phyloP scores from a whole-genome alignment of 2,113 vertebrate genomes.

The Philantomba maxwellii region DNA sequence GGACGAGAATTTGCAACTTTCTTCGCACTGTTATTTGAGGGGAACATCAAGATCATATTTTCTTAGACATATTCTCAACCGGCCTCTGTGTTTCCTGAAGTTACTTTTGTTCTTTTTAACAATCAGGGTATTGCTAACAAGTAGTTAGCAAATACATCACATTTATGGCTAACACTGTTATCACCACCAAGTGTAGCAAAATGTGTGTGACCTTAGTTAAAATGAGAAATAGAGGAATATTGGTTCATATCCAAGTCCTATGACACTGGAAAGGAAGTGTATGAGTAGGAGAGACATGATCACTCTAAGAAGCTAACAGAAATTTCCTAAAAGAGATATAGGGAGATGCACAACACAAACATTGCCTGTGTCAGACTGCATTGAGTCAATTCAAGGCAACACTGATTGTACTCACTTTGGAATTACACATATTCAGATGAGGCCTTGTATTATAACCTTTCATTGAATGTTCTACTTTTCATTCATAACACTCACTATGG shows the following conservation, averaged over 20 bases:
- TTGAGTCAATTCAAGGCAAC: not conserved
- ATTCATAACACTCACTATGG: not conserved
- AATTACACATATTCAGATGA: not conserved
- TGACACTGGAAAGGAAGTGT: not conserved
- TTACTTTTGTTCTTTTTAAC: not conserved
- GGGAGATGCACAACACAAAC: not conserved
- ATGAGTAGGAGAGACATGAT: not conserved
- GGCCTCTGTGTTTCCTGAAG: not conserved
- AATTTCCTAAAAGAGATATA: not conserved
- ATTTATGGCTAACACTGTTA: not conserved
- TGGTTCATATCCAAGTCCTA: not conserved
- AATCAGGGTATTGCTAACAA: not conserved
- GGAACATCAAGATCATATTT: not conserved
- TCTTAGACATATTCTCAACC: not conserved
- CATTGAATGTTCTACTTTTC: not conserved
- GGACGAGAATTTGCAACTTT: constrained; percentile 2
- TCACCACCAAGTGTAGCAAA: not conserved
- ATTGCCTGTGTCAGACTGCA: not conserved
- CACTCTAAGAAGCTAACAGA: not conserved
- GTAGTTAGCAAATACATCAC: not conserved
- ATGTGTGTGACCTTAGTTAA: not conserved
- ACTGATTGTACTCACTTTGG: not conserved
- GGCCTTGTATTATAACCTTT: not conserved
- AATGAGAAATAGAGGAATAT: not conserved
- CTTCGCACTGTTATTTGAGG: not conserved